A percentile compares a stretch with the other conserved stretches of the same genome.
Conservation (phyloP, 2,113 vertebrate genomes). For the Chaetodon auriga region DNA sequence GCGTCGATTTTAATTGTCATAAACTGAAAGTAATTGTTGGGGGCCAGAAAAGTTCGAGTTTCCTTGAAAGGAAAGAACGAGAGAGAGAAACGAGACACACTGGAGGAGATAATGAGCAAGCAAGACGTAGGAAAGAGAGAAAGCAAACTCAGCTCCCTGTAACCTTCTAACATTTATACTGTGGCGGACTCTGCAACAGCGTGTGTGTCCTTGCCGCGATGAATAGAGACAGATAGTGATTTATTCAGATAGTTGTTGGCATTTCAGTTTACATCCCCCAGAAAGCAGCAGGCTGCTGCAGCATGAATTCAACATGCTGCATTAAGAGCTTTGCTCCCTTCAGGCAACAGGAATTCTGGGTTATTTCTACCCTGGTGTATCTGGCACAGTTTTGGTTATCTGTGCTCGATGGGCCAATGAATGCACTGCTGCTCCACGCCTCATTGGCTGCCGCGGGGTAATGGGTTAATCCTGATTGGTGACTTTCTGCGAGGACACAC, state of each 20-base stretch:
- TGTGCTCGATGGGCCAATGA: slow-evolving; percentile 64
- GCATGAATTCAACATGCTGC: slow-evolving; percentile 52
- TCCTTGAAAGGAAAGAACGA: neutral
- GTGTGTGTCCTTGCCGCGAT: slow-evolving; percentile 27
- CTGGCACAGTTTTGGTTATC: slow-evolving; percentile 77
- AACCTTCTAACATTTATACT: slow-evolving; percentile 40
- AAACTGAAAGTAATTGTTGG: neutral
- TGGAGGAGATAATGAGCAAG: slow-evolving; percentile 30
- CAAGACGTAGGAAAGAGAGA: neutral
- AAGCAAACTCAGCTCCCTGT: slow-evolving; percentile 35
- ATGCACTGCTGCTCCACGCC: slow-evolving; percentile 54
- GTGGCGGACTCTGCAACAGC: neutral
- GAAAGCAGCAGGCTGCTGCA: slow-evolving; percentile 43
- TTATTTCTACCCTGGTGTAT: slow-evolving; percentile 73
- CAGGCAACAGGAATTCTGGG: slow-evolving; percentile 65
- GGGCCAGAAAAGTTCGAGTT: neutral
- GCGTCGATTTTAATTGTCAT: neutral
- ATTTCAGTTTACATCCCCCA: slow-evolving; percentile 32
- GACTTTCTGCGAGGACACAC: slow-evolving; percentile 46
- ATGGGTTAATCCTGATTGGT: slow-evolving; percentile 70
- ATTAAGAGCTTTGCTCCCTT: slow-evolving; percentile 58
- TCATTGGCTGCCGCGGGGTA: slow-evolving; percentile 72
- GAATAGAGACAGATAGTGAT: slow-evolving; percentile 47
- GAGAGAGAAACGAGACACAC: neutral
- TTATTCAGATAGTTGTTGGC: slow-evolving; percentile 51